A percentile compares a stretch with the other conserved stretches of the same genome.
Conservation (phyloP, 30 jellyfish, hydroid and myxozoan genomes). For the Chrysaora quinquecirrha region DNA sequence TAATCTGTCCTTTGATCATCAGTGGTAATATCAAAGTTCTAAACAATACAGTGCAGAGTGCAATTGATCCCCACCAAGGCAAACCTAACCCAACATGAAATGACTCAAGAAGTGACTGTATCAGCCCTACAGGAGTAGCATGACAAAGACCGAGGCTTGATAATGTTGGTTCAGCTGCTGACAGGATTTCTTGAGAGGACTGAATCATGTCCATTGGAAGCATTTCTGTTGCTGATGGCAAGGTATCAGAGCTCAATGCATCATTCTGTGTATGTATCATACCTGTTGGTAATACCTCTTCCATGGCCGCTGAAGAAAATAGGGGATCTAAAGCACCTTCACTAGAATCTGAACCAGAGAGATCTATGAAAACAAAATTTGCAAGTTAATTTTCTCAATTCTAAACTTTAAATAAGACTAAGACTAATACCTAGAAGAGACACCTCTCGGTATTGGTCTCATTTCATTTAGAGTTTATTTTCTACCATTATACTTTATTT, state of each 20-base stretch:
- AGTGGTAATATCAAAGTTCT: slow-evolving; percentile 83
- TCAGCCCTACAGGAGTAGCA: slow-evolving; percentile 89
- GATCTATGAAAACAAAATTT: not conserved
- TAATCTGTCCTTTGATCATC: slow-evolving; percentile 92
- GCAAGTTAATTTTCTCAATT: too few relatives aligned
- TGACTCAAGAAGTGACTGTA: slow-evolving; percentile 71
- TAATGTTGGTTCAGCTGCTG: slow-evolving; percentile 75
- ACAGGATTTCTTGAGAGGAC: slow-evolving; percentile 53
- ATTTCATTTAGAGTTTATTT: too few relatives aligned
- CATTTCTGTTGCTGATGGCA: slow-evolving; percentile 42
- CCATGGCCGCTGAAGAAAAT: slow-evolving; percentile 54
- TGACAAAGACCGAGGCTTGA: slow-evolving; percentile 88
- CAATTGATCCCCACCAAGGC: slow-evolving; percentile 98
- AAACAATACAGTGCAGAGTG: slow-evolving; percentile 74
- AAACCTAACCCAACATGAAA: slow-evolving; percentile 73
- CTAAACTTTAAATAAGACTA: too few relatives aligned
- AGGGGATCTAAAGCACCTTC: slow-evolving; percentile 79
- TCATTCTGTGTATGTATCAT: slow-evolving; percentile 40
- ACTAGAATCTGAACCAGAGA: slow-evolving; percentile 65
- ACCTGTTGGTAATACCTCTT: slow-evolving; percentile 79
- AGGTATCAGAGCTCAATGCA: slow-evolving; percentile 7
- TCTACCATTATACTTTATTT: too few relatives aligned
- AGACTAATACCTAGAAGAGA: too few relatives aligned
- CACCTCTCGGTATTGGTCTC: too few relatives aligned
- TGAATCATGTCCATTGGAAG: slow-evolving; percentile 34